Base-by-base conservation (phyloP, 2,113 vertebrate species). In the Pristiophorus japonicus region DNA sequence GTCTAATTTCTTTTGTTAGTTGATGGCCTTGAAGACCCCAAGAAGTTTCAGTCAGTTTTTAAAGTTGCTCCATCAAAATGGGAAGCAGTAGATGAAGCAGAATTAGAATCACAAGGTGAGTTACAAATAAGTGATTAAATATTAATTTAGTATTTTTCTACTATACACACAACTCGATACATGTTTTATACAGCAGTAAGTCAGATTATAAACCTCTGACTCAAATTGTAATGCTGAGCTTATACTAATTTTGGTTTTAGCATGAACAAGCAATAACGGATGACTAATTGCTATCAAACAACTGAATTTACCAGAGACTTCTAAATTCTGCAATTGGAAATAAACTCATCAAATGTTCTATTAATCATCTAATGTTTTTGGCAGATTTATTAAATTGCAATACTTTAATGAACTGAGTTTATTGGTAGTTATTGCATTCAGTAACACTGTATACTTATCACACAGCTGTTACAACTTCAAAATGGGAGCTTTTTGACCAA, bases 61-160 rank as follows among this genome's bases (percentile, higher is more conserved):
- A 99, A 99, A 97, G 98, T 99, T 95, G 99, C 99, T 0, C 99
- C 99, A 30, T 99, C 99, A 0, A 99, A 99, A 96, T 99, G 99
- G 99, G 99, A 99, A 97, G 99, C 98, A 75, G 99, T 99, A 96
- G 99, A 99, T 96, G 99, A 99, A 96, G 96, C 99, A 0, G 98
- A 98, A 96, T 97, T 99, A 95, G 97, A 98, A 97, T 97, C 98
- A 96, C 99, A 99, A 97, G 99, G 99, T 99, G 96, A 97, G 97
- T 96, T 96, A 96, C 95, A 95, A 70, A 96, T 51, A 51, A 51
- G 38, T 38, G 4, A 20, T 1, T 6, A 42, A 16, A 27, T 70
- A 22, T 30, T 66, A 42, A 27, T 11, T 47, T 30, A 38, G 55
- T 63, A 1, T 38, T 65, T 62, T 59, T n/a, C 62, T 5, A 70